Percentiles rank a stretch among this genome's conserved stretches.
phyloP scores from a whole-genome alignment of 2,113 vertebrate species.

The Upupa epops region DNA sequence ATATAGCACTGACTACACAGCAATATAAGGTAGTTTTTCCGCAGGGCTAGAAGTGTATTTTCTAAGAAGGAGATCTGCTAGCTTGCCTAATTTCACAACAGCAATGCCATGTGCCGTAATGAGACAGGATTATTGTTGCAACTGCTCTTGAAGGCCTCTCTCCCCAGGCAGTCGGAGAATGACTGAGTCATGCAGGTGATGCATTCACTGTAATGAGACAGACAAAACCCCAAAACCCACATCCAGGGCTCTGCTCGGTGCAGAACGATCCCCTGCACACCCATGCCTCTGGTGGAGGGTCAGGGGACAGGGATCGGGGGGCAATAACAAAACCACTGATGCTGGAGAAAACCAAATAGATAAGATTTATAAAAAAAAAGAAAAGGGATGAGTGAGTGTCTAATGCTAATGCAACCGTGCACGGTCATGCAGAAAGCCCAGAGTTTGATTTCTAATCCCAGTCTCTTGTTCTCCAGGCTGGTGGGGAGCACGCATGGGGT shows the following conservation, averaged over 20 bases:
- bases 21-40: slow-evolving; percentile 29
- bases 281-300: background rate
- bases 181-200: slow-evolving; percentile 48
- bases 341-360: background rate
- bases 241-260: background rate
- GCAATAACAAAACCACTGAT: background rate
- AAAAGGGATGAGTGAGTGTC: background rate
- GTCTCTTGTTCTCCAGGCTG: slow-evolving; percentile 5
- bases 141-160: slow-evolving; percentile 27
- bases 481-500: background rate
- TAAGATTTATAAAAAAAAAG: slow-evolving; percentile 7
- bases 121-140: slow-evolving; percentile 37
- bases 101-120: slow-evolving; percentile 40
- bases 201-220: background rate
- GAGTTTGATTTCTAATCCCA: slow-evolving; percentile 36
- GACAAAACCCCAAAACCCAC: background rate
- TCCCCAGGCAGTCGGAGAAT: slow-evolving; percentile 7
- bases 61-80: slow-evolving; percentile 42
- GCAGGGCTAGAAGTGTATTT: slow-evolving; percentile 42
- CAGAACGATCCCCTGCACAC: background rate
- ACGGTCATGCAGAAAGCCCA: slow-evolving; percentile 12
- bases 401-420: background rate
- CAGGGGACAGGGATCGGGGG: accelerated
- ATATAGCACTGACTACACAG: background rate
- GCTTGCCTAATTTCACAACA: slow-evolving; percentile 49